A percentile compares a stretch with the other conserved stretches of the same genome.
phyloP scores from a whole-genome alignment of 2,113 vertebrate genomes.

The Megaleporinus macrocephalus region DNA sequence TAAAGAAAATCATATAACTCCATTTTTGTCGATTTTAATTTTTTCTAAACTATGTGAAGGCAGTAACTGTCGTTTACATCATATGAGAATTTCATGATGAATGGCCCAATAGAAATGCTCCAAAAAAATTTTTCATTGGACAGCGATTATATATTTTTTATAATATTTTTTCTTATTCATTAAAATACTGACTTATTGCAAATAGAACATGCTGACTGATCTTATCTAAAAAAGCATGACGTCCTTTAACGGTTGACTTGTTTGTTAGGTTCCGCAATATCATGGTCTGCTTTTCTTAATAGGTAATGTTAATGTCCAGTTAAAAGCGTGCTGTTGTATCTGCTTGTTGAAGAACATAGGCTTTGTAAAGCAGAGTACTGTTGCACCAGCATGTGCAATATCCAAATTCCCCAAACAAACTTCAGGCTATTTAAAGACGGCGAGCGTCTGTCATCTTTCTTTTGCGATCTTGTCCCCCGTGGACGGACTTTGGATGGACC shows the following conservation, averaged over 20 bases:
- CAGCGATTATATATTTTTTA: no score
- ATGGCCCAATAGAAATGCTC: no score
- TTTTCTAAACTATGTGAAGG: no score
- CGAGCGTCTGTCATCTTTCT: background rate
- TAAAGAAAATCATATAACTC: no score
- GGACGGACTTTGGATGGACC: background rate
- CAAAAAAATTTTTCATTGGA: no score
- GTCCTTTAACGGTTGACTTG: background rate
- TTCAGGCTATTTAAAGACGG: constrained; percentile 24
- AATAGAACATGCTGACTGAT: background rate
- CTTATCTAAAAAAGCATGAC: background rate
- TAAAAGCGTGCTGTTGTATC: background rate
- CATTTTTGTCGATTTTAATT: no score
- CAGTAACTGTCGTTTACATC: no score
- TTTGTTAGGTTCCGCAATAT: background rate
- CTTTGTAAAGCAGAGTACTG: background rate
- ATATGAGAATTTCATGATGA: no score
- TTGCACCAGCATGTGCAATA: constrained; percentile 24
- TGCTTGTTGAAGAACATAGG: background rate
- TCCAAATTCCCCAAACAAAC: background rate
- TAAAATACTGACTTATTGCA: no score
- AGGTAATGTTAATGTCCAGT: background rate
- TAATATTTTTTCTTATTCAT: no score
- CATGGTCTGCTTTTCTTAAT: constrained; percentile 8
- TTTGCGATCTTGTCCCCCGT: background rate